Base-by-base conservation (phyloP, 92 coral and sea anemone genomes). In the Zoanthus gigantus region DNA sequence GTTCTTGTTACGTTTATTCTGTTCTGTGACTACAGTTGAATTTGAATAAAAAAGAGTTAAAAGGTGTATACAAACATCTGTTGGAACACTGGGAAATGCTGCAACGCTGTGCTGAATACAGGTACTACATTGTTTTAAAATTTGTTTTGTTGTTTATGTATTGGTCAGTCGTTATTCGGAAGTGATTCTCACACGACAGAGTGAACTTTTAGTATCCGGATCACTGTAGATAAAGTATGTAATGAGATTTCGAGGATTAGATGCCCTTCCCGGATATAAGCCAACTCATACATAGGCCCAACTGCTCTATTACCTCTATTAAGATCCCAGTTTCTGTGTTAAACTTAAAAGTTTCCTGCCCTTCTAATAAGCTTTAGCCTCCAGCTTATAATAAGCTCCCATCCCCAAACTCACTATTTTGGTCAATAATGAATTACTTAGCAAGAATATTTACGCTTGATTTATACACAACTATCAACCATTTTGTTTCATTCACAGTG, bases 111-210 rank as follows among this genome's bases (percentile, higher is more conserved):
- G 75, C 75, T 71, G 75, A 71, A 71, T 7, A 71, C 45, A 71
- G 45, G 75, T 71, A 71, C 31, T 71, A 0, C 75, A 71, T 71
- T 16, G 45, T 71, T 71, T 23, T 23, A 23, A 23, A 31, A 71
- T 28, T 30, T 28, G 75, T 71, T 71, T 71, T 71, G 75, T 28
- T 71, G 45, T 31, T 71, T 42, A 30, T 71, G 45, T 28, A 29
- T 71, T 29, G 75, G 47, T 18, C 34, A 29, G 12, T 71, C 75
- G 75, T 28, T 71, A 31, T 71, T 71, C 47, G 45, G 75, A 10
- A 71, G 75, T 71, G 45, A 71, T 71, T 71, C 9, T 71, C 75
- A 71, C 45, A 71, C 31, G 75, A 71, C 75, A 71, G 74, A n/a
- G 73, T 67, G 29, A n/a, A 67, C 73, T 14, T 67, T 31, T 69